Base-by-base conservation (phyloP, 2,797 vertebrate genomes). In the Gymnopithys bicolor region DNA sequence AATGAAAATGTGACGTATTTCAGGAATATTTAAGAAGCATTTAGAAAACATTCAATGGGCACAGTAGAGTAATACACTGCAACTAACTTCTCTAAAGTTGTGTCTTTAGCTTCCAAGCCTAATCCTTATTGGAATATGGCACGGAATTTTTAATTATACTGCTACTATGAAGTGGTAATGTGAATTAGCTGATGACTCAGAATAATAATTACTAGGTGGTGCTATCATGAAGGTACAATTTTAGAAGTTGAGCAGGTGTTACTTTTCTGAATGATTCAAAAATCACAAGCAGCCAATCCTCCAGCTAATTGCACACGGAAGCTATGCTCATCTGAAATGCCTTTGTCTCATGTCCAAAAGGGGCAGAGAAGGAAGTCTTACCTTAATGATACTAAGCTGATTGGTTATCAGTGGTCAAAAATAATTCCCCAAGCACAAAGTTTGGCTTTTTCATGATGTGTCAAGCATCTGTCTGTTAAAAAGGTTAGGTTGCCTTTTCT, bases 191-290 rank as follows among this genome's bases (percentile, higher is more conserved):
- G 90, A 95, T 97, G 96, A 97, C 84, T 97, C 96, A 97, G 96
- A 96, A 92, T 94, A 96, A 91, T 97, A 97, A 97, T 97, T 96
- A 95, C 96, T 91, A 97, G 93, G 92, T 93, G 95, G 95, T 96
- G 91, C 89, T 94, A 81, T 90, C 90, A 94, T 83, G 86, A 92
- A 96, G 87, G 92, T 92, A 94, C 93, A 96, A 94, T 95, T 96
- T 97, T 95, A 96, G 96, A 96, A 97, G 92, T 84, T 63, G 84
- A 94, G 94, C 97, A 97, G 96, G 97, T 97, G 96, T 94, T 97
- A 91, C 94, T 96, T 91, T 96, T 90, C 92, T 84, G 66, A 95
- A 93, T 88, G 96, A 95, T 89, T 96, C 86, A 96, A 96, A 96
- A 97, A 90, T 95, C 94, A 94, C 89, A 93, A 92, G 93, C 92